A percentile compares a stretch with the other conserved stretches of the same genome.
phyloP scores from a whole-genome alignment of 2,797 vertebrate genomes.

The Clarias fuscus region DNA sequence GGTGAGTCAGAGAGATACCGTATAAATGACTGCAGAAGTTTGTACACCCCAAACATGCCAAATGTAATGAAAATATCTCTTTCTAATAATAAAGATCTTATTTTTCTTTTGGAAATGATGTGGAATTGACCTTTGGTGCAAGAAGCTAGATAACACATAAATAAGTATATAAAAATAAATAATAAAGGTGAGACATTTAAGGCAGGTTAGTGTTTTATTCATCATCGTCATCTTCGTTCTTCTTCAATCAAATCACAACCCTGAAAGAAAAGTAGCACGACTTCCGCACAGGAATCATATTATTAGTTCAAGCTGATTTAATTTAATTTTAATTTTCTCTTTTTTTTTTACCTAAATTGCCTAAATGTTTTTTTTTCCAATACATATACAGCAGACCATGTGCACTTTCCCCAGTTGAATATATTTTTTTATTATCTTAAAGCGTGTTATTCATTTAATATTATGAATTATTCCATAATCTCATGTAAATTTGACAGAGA shows the following conservation, averaged over 20 bases:
- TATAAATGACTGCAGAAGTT: background rate
- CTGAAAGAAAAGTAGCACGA: too few relatives aligned
- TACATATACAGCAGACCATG: background rate
- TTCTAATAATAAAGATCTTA: too few relatives aligned
- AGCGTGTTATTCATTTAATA: background rate
- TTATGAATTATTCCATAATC: background rate
- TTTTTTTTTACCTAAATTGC: background rate
- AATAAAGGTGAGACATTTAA: too few relatives aligned
- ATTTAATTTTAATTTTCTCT: background rate
- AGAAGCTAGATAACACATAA: background rate
- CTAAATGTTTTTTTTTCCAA: too few relatives aligned
- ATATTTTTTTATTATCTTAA: background rate
- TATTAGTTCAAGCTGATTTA: background rate
- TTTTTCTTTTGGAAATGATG: too few relatives aligned
- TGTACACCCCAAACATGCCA: background rate
- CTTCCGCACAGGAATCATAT: background rate
- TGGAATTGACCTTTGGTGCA: background rate
- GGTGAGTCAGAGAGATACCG: background rate
- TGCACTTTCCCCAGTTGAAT: background rate
- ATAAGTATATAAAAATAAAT: too few relatives aligned
- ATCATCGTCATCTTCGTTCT: background rate
- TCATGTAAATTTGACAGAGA: too few relatives aligned
- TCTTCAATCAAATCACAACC: background rate
- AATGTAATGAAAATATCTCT: background rate
- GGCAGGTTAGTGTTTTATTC: background rate